These are phyloP conservation scores for Drosophila phalerata DNA, from an alignment of 2,888 invertebrate species.

Conservation along the genomic window DNA sequence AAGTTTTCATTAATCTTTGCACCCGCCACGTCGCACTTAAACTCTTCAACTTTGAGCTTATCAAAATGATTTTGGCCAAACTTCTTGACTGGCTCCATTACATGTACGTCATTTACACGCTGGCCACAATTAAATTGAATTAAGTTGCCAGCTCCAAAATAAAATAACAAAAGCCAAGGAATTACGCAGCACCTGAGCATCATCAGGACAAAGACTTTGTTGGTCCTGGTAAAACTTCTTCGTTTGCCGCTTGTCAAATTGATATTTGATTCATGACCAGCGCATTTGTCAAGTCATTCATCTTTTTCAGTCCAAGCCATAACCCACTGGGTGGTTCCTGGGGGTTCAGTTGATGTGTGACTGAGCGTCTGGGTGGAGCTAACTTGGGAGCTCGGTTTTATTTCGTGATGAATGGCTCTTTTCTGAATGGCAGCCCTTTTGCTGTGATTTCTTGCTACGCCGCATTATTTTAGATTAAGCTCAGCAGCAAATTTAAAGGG, in stretches of 20 bases:
- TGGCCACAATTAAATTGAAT: conserved; percentile 81
- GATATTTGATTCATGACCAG: conserved; percentile 84
- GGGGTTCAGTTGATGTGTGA: neutral
- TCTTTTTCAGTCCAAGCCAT: conserved; percentile 65
- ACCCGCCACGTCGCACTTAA: neutral
- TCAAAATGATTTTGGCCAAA: conserved; percentile 45
- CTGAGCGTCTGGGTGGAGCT: conserved; percentile 11
- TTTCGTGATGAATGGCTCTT: conserved; percentile 65
- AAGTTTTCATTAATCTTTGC: conserved; percentile 76
- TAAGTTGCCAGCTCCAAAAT: conserved; percentile 51
- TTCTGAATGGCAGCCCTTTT: conserved; percentile 66
- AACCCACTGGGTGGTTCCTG: conserved; percentile 10
- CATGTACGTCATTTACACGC: conserved; percentile 69
- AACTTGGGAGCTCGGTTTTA: conserved; percentile 33
- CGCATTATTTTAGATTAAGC: conserved; percentile 57
- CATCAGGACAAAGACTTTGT: conserved; percentile 24
- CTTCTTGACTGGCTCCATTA: conserved; percentile 31
- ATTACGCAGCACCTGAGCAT: conserved; percentile 63
- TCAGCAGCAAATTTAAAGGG: conserved; percentile 11
- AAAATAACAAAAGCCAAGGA: conserved; percentile 37
- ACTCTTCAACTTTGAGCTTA: conserved; percentile 60
- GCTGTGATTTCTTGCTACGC: conserved; percentile 65
- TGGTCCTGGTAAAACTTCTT: conserved; percentile 29
- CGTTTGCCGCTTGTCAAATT: conserved; percentile 79
- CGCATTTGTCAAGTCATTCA: conserved; percentile 83